Percentiles rank a stretch among this genome's conserved stretches.
Evolutionary conservation across 2,113 vertebrate species (phyloP).

Genomic region (Fulmarus glacialis): DNA sequence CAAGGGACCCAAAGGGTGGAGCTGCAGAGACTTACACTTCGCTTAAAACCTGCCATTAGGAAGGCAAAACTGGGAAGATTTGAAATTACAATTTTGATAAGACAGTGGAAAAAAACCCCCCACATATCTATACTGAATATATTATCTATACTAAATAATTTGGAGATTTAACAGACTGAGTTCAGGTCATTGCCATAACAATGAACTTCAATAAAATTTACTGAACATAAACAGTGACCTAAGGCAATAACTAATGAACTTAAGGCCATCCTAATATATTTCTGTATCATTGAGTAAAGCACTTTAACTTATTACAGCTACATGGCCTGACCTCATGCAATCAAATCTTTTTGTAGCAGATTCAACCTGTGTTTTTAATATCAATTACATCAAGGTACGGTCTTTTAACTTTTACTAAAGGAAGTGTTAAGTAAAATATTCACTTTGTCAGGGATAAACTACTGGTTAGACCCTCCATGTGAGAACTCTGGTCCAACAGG

Average conservation of each 20-base stretch:
- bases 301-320: slow-evolving; percentile 78
- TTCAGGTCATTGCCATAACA: slow-evolving; percentile 46
- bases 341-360: slow-evolving; percentile 49
- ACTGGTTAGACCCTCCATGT: not conserved
- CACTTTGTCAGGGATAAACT: not conserved
- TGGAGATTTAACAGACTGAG: slow-evolving; percentile 39
- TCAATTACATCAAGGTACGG: slow-evolving; percentile 41
- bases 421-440: slow-evolving; percentile 40
- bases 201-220: slow-evolving; percentile 66
- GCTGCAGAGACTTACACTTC: slow-evolving; percentile 6
- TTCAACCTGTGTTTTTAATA: slow-evolving; percentile 46
- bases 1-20: slow-evolving; percentile 51
- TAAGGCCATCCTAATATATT: slow-evolving; percentile 77
- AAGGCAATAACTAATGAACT: slow-evolving; percentile 82
- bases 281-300: slow-evolving; percentile 64
- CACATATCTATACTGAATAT: not conserved
- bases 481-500: not conserved
- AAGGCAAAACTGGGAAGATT: not conserved
- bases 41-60: slow-evolving; percentile 1
- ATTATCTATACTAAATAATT: not conserved
- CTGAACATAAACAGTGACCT: slow-evolving; percentile 75
- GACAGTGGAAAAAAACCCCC: no score
- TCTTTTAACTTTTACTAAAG: not conserved
- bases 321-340: slow-evolving; percentile 71
- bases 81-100: not conserved